Evolutionary conservation across 1,140 invertebrate genomes (phyloP).

Genomic region (Trypoxylus dichotomus): DNA sequence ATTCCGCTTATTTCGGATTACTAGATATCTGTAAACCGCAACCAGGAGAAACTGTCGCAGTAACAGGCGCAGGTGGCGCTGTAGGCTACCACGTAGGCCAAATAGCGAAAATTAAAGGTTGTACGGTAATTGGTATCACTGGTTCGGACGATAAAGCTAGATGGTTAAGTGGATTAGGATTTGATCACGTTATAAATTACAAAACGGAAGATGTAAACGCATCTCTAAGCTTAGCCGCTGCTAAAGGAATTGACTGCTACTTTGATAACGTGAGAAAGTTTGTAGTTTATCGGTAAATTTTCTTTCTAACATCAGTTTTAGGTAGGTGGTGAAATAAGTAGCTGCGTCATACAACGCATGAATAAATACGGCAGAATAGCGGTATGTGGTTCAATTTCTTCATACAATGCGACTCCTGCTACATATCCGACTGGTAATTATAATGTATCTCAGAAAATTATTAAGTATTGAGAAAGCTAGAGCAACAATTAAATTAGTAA

Average conservation of each 20-base stretch:
- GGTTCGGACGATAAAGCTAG: slow-evolving; percentile 69
- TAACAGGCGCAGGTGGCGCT: slow-evolving; percentile 69
- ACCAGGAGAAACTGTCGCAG: slow-evolving; percentile 66
- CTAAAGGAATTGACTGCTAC: slow-evolving; percentile 69
- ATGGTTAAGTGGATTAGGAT: slow-evolving; percentile 66
- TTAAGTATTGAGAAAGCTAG: too few species aligned
- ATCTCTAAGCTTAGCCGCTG: slow-evolving; percentile 61
- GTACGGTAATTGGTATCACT: slow-evolving; percentile 70
- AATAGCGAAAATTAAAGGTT: slow-evolving; percentile 68
- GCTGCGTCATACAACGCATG: slow-evolving; percentile 64
- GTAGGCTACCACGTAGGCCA: slow-evolving; percentile 74
- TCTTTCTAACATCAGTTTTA: slow-evolving; percentile 42
- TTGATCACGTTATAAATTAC: slow-evolving; percentile 71
- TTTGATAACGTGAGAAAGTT: slow-evolving; percentile 67
- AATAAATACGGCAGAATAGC: slow-evolving; percentile 63
- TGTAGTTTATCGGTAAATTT: background rate
- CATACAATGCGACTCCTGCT: slow-evolving; percentile 55
- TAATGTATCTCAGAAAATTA: too few species aligned
- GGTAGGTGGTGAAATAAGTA: slow-evolving; percentile 69
- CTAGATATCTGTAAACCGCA: slow-evolving; percentile 67
- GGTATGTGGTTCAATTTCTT: slow-evolving; percentile 67
- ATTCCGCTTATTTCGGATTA: slow-evolving; percentile 73
- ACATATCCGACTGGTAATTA: slow-evolving; percentile 13
- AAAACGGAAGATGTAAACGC: slow-evolving; percentile 58
- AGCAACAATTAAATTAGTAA: too few species aligned